Base-by-base conservation (phyloP, 2,888 invertebrate species). In the Anorthoa munda region DNA sequence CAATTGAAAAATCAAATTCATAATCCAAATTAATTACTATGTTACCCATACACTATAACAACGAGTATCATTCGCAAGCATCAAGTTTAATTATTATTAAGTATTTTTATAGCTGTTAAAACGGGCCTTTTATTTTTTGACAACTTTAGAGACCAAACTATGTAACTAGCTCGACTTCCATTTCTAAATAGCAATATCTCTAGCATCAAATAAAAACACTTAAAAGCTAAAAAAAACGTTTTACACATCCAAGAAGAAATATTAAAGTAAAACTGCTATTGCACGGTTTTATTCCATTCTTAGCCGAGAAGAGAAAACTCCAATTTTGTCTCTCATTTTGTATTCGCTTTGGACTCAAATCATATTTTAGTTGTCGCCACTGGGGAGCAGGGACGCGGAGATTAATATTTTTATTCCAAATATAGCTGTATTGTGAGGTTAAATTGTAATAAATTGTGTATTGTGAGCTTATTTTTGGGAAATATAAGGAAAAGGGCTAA, bases 321-420 rank as follows among this genome's bases (percentile, higher is more conserved):
- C 92, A 92, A 92, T 93, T 93, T 93, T 84, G 88, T 90, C 87
- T 89, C 91, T 91, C 91, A 91, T 92, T 93, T 91, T 92, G 90
- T 87, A 92, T 93, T 92, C 91, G 89, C 90, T 90, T 90, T 91
- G 86, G 87, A 89, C 90, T 90, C 87, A 88, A 91, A 91, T 92
- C 89, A 92, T 93, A 93, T 93, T 93, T 92, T 91, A 90, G 89
- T 90, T 90, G 91, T 88, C 90, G 86, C 89, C 84, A 81, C 81
- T 55, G 75, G 85, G 79, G 77, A 81, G 70, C 77, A 48, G 53
- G 73, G 60, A 75, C 58, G 77, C 63, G 71, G 66, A 81, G 82
- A 82, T 84, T 86, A 81, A 83, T 83, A 87, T 87, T 85, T 82
- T 84, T 79, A 79, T 79, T 65, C 72, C 61, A 72, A 79, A 82